These are phyloP conservation scores for Lichenostomus cassidix DNA, from an alignment of 2,113 vertebrate species.

Conservation along the genomic window DNA sequence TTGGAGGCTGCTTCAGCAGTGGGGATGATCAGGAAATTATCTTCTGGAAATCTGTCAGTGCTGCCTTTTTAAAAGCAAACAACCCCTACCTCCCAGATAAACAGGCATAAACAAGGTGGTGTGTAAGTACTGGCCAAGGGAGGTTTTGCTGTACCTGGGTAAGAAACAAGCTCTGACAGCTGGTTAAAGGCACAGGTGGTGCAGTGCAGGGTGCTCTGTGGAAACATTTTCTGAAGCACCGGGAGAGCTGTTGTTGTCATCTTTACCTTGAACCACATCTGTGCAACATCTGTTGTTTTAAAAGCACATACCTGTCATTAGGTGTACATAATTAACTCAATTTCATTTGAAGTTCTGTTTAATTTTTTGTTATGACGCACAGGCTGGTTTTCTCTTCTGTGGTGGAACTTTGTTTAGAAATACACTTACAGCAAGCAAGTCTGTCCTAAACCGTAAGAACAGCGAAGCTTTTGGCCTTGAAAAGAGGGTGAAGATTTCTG, in stretches of 20 bases:
- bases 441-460: not conserved
- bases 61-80: not conserved
- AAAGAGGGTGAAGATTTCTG: not conserved
- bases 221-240: not conserved
- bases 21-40: not conserved
- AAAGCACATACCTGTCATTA: constrained; percentile 43
- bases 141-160: not conserved
- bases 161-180: not conserved
- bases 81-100: not conserved
- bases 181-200: not conserved
- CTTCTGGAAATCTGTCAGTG: not conserved
- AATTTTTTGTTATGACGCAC: not conserved
- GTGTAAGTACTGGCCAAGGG: not conserved
- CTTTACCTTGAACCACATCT: constrained; percentile 27
- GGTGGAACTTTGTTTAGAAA: not conserved
- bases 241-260: not conserved
- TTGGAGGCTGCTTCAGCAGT: not conserved
- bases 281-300: constrained; percentile 39
- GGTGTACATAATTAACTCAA: constrained; percentile 27
- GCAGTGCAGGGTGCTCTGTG: not conserved
- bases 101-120: not conserved
- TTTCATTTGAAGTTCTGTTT: constrained; percentile 23
- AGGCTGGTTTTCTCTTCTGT: not conserved
- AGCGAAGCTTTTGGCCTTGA: not conserved
- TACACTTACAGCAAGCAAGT: not conserved